These are phyloP conservation scores for Ochropacha duplaris DNA, from an alignment of 2,888 invertebrate species.

Conservation along the genomic window DNA sequence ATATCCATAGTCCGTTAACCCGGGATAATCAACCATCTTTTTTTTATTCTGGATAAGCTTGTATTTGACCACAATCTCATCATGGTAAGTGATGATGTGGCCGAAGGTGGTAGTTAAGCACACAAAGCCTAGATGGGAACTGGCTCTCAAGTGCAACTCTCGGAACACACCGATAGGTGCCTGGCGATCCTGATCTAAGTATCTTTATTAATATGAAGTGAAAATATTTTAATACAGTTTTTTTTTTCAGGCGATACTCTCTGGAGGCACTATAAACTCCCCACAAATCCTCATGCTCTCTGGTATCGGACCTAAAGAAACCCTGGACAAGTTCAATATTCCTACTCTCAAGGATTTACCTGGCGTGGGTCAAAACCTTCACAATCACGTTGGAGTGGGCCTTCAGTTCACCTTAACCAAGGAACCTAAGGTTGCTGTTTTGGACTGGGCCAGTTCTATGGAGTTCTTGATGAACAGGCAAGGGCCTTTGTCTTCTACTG, in stretches of 20 bases:
- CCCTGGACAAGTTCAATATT: slow-evolving; percentile 83
- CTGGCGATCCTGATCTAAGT: no score
- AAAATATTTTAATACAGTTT: no score
- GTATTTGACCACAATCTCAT: no score
- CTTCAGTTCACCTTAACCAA: slow-evolving; percentile 81
- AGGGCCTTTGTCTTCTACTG: slow-evolving; percentile 86
- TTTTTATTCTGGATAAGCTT: no score
- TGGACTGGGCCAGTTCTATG: slow-evolving; percentile 84
- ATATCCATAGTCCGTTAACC: no score
- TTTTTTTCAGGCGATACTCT: slow-evolving; percentile 75
- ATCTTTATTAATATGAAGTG: no score
- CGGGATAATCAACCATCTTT: no score
- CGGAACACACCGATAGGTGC: background rate
- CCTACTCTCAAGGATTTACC: slow-evolving; percentile 84
- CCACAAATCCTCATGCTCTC: slow-evolving; percentile 86
- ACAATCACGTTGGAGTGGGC: slow-evolving; percentile 86
- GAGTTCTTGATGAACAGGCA: slow-evolving; percentile 84
- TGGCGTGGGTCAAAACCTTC: slow-evolving; percentile 87
- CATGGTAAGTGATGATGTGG: no score
- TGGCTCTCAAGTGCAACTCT: no score
- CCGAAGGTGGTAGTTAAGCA: no score
- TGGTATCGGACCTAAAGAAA: slow-evolving; percentile 85
- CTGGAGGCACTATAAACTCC: slow-evolving; percentile 86
- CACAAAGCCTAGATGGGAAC: no score
- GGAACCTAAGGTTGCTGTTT: slow-evolving; percentile 75